A percentile compares a stretch with the other conserved stretches of the same genome.
Conservation (phyloP, 2,888 invertebrate species). For the Pediacus dermestoides region DNA sequence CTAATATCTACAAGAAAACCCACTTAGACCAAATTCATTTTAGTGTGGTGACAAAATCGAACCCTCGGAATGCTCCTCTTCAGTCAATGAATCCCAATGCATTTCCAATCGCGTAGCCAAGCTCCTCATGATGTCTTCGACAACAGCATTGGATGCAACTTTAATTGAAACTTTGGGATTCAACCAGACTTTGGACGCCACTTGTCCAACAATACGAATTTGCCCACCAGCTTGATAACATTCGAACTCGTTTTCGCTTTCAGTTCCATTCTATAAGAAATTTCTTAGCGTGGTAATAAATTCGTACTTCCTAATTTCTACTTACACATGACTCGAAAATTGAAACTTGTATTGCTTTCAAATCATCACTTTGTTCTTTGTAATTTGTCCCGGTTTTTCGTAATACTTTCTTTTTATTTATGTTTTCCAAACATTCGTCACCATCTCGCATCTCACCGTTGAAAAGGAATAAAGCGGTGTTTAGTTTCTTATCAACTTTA, state of each 20-base stretch:
- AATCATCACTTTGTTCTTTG: constrained; percentile 47
- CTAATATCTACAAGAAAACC: constrained; percentile 59
- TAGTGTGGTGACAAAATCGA: constrained; percentile 3
- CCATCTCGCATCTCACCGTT: constrained; percentile 67
- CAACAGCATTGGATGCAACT: constrained; percentile 70
- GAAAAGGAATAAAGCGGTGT: constrained; percentile 67
- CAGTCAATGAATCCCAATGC: constrained; percentile 89
- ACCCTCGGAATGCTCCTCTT: constrained; percentile 75
- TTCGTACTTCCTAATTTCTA: constrained; percentile 14
- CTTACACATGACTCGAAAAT: constrained; percentile 71
- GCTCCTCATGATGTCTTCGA: constrained; percentile 81
- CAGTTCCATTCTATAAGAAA: constrained; percentile 8
- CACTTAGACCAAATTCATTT: constrained; percentile 12
- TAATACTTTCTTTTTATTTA: constrained; percentile 57
- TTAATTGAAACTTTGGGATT: constrained; percentile 70
- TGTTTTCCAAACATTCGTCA: constrained; percentile 60
- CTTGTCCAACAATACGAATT: constrained; percentile 68
- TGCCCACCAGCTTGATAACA: constrained; percentile 62
- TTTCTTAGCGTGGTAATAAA: too few relatives aligned
- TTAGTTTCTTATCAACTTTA: constrained; percentile 57
- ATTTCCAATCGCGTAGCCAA: constrained; percentile 82
- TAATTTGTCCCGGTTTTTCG: constrained; percentile 35
- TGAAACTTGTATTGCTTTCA: constrained; percentile 60
- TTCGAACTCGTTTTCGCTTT: constrained; percentile 39
- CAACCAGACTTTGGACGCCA: constrained; percentile 73